These are phyloP conservation scores for Ceratosolen fusciceps DNA, from an alignment of 1,140 invertebrate genomes.

Conservation along the genomic window DNA sequence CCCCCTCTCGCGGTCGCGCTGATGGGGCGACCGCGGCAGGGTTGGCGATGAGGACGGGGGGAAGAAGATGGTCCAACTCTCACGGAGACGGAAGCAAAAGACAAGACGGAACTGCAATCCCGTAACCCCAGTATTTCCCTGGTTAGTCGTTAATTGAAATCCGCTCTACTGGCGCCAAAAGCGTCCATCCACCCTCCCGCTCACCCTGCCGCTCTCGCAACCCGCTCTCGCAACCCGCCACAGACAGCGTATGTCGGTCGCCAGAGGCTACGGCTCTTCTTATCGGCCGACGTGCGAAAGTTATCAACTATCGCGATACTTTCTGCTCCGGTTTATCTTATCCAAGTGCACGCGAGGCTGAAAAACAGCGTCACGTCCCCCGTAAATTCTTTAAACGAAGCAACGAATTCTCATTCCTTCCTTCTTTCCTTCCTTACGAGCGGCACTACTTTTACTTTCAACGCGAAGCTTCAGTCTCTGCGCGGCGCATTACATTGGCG, in stretches of 20 bases:
- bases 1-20: background rate
- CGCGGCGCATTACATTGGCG: too few species aligned
- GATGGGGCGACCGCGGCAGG: too few species aligned
- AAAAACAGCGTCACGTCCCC: slow-evolving; percentile 32
- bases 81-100: slow-evolving; percentile 24
- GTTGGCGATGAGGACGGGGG: too few species aligned
- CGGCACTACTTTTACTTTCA: too few species aligned
- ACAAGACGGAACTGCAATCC: slow-evolving; percentile 47
- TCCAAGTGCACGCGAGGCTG: background rate
- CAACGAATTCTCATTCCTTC: background rate
- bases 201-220: too few species aligned
- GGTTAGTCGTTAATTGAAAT: slow-evolving; percentile 49
- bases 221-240: too few species aligned
- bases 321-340: slow-evolving; percentile 26
- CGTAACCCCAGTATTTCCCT: slow-evolving; percentile 43
- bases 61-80: too few species aligned
- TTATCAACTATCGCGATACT: slow-evolving; percentile 37
- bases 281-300: slow-evolving; percentile 43
- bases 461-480: background rate
- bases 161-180: slow-evolving; percentile 8
- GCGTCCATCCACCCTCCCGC: too few species aligned
- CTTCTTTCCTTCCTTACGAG: too few species aligned
- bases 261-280: too few species aligned
- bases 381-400: slow-evolving; percentile 21
- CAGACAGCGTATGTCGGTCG: too few species aligned